Evolutionary conservation across 2,888 invertebrate species (phyloP), one percentile per base, ranked within the genome.

Genomic region (Caenorhabditis macrosperma): DNA sequence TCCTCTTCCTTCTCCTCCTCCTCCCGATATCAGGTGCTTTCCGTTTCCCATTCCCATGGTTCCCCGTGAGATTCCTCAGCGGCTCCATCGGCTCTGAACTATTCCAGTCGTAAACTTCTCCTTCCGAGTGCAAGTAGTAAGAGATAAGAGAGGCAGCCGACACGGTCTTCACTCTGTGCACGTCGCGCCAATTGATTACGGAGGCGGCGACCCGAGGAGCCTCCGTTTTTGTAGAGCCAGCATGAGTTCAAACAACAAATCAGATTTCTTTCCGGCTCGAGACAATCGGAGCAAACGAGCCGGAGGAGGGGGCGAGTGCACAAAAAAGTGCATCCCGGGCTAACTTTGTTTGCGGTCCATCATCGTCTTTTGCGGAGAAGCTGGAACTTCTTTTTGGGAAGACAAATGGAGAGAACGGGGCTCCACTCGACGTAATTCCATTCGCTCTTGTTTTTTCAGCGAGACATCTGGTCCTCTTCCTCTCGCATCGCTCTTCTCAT

Each of bases 301-400:
- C 10, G n/a, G 17, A 26, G 20, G 30, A 46, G 2, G 17, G 30
- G 24, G 22, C 24, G 35, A 28, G 22, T 15, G 24, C 22, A 28
- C 28, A 30, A 30, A 60, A 69, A 71, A 63, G 63, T 60, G 60
- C 69, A 71, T 38, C 44, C 30, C 2, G 46, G 48, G 54, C 54
- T 71, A 71, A 68, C 57, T 68, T 48, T 46, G 68, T 68, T 68
- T 68, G 41, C 26, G 28, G 22, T n/a, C 10, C 55, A 6, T 20
- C 38, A 22, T 17, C 20, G 20, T 2, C 1, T n/a, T n/a, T n/a
- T n/a, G n/a, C 17, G n/a, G 2, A 30, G 2, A 35, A 20, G 24
- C 12, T 57, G 38, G 57, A 57, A 57, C 57, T 57, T 35, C 28
- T 22, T 35, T 22, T 28, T 9, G 24, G 24, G 50, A 17, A 50